These are phyloP conservation scores for Mythimna ferrago DNA, from an alignment of 2,888 invertebrate species.

Conservation along the genomic window DNA sequence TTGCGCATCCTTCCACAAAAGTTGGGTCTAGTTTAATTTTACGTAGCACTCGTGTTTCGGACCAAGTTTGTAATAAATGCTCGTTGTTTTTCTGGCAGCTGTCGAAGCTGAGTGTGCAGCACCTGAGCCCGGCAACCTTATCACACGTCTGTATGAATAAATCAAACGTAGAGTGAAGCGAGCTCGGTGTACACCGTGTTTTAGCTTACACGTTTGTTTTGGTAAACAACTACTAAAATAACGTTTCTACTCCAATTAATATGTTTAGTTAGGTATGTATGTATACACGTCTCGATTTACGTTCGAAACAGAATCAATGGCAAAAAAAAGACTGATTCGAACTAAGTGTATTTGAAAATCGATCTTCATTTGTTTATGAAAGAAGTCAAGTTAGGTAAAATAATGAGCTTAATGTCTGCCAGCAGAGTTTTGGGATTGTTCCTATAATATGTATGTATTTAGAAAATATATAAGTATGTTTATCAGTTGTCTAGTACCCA, in stretches of 20 bases:
- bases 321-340: too few relatives aligned
- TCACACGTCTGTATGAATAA: conserved; percentile 74
- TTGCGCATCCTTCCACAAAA: conserved; percentile 61
- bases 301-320: too few relatives aligned
- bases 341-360: too few relatives aligned
- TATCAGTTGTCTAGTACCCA: too few relatives aligned
- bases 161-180: conserved; percentile 67
- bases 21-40: conserved; percentile 73
- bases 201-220: conserved; percentile 25
- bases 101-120: conserved; percentile 71
- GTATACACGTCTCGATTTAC: too few relatives aligned
- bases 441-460: too few relatives aligned
- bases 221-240: conserved; percentile 18
- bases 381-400: too few relatives aligned
- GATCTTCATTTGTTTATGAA: too few relatives aligned
- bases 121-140: conserved; percentile 70
- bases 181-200: conserved; percentile 28
- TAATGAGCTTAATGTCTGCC: too few relatives aligned
- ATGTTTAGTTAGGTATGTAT: not conserved
- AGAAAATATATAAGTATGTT: too few relatives aligned
- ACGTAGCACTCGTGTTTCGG: conserved; percentile 70
- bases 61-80: conserved; percentile 74
- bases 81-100: conserved; percentile 71
- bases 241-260: not conserved
- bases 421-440: too few relatives aligned